These are phyloP conservation scores for Athene noctua DNA, from an alignment of 2,113 vertebrate species.

Conservation along the genomic window DNA sequence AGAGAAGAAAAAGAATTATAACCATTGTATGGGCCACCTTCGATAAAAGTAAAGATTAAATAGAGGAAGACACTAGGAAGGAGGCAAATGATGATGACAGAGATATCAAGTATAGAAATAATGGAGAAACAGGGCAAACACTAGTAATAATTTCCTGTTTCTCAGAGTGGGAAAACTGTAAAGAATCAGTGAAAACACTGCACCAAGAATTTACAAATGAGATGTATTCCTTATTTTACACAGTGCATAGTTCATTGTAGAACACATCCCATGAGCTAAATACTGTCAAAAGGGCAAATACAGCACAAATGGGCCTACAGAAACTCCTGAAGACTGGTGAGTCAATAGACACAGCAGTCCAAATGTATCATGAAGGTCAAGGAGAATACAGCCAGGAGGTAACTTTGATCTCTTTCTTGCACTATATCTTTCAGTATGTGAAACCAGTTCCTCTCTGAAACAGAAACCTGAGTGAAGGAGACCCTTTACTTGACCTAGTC, in stretches of 20 bases:
- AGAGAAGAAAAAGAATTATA: neutral
- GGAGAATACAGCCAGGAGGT: neutral
- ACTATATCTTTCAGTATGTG: neutral
- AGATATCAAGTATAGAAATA: neutral
- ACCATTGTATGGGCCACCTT: neutral
- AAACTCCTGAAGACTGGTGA: neutral
- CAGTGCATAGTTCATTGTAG: neutral
- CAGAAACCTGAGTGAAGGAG: neutral
- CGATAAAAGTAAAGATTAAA: neutral
- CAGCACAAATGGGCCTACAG: neutral
- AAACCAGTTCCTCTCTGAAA: neutral
- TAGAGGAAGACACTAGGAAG: neutral
- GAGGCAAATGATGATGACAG: neutral
- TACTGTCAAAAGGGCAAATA: neutral
- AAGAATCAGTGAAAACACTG: neutral
- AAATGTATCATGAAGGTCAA: neutral
- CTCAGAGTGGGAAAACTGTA: neutral
- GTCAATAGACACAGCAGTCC: neutral
- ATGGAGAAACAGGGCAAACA: neutral
- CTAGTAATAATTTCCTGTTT: neutral
- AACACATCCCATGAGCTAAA: neutral
- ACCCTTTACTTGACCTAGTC: neutral
- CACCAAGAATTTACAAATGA: neutral
- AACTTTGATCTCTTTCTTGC: neutral
- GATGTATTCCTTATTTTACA: neutral